Conservation (phyloP, 2,888 invertebrate species). For the Dicyrtomina minuta region DNA sequence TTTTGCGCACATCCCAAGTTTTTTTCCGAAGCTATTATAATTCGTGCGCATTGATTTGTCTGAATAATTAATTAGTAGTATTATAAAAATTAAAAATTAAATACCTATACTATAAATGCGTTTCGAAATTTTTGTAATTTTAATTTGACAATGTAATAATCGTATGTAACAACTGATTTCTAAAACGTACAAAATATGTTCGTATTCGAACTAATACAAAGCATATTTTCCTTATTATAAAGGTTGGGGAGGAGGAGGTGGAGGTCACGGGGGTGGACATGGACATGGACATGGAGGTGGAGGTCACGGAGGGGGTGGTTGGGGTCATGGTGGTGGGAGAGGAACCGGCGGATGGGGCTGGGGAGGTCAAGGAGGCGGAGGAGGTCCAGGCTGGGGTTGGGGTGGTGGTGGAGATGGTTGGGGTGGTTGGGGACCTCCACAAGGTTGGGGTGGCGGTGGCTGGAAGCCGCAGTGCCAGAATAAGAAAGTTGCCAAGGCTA, state of each 20-base stretch:
- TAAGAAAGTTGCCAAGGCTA: slow-evolving; percentile 16
- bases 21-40: too few species aligned
- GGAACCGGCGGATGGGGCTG: not conserved
- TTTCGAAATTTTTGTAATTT: too few species aligned
- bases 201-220: not conserved
- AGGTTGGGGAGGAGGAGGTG: slow-evolving; percentile 8
- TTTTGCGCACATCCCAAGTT: too few species aligned
- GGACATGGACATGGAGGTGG: slow-evolving; percentile 1
- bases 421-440: not conserved
- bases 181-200: too few species aligned
- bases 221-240: not conserved
- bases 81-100: too few species aligned
- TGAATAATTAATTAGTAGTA: too few species aligned
- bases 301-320: not conserved
- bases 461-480: not conserved
- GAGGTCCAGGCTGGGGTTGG: not conserved
- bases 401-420: not conserved
- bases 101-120: too few species aligned
- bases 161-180: too few species aligned
- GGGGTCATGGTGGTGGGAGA: not conserved
- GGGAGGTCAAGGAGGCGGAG: slow-evolving; percentile 4
- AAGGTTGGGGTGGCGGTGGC: not conserved
- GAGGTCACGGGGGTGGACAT: not conserved
- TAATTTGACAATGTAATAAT: too few species aligned
- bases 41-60: too few species aligned